Evolutionary conservation across 2,888 invertebrate genomes (phyloP).

Genomic region (Luffia ferchaultella): DNA sequence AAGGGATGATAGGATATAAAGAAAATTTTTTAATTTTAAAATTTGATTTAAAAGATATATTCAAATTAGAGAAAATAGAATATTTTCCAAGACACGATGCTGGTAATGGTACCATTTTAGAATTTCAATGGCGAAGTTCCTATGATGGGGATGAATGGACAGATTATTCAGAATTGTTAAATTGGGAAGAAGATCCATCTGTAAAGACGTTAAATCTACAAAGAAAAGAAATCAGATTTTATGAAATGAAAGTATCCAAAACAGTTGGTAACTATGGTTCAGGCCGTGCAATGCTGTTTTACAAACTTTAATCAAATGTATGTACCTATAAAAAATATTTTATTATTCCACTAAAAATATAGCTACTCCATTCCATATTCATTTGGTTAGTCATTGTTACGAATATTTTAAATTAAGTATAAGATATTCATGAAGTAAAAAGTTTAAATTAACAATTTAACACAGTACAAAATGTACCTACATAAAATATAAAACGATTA

Average conservation of each 20-base stretch:
- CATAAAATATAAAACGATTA: too few relatives aligned
- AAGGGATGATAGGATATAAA: conserved; percentile 19
- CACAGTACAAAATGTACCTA: too few relatives aligned
- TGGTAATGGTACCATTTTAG: conserved; percentile 39
- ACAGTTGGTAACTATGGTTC: conserved; percentile 40
- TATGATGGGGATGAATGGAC: conserved; percentile 31
- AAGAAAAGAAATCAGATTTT: conserved; percentile 26
- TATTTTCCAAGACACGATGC: conserved; percentile 39
- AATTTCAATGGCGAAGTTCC: conserved; percentile 32
- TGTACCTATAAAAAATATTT: too few relatives aligned
- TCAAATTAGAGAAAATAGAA: conserved; percentile 32
- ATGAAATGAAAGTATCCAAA: conserved; percentile 31
- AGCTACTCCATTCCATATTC: neutral
- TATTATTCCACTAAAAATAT: too few relatives aligned
- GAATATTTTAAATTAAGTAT: neutral
- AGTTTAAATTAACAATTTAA: neutral
- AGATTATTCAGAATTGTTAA: conserved; percentile 21
- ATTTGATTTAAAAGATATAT: conserved; percentile 27
- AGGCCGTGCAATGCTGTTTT: conserved; percentile 32
- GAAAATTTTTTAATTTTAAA: conserved; percentile 24
- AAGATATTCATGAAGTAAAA: neutral
- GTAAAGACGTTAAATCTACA: conserved; percentile 29
- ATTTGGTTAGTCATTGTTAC: neutral
- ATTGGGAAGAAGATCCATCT: conserved; percentile 25
- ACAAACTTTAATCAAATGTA: conserved; percentile 17